A percentile compares a stretch with the other conserved stretches of the same genome.
Evolutionary conservation across 92 coral and sea anemone genomes (phyloP).

Genomic region (Zoanthus sociatus): DNA sequence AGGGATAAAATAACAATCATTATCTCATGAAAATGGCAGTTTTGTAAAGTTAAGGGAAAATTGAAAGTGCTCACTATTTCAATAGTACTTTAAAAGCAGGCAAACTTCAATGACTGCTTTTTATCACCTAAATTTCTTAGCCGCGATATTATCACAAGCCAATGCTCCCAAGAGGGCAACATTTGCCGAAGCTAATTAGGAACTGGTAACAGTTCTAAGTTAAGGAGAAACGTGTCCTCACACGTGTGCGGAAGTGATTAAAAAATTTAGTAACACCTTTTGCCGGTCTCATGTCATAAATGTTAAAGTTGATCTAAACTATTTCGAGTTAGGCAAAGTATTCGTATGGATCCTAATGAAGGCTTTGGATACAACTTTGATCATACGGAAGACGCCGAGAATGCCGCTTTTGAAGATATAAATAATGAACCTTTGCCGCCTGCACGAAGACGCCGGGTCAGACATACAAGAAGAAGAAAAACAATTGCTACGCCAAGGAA

Average conservation of each 20-base stretch:
- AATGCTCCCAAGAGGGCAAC: constrained; percentile 28
- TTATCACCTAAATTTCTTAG: not conserved
- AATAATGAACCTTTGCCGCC: constrained; percentile 12
- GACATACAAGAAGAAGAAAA: constrained; percentile 3
- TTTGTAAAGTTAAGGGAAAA: not conserved
- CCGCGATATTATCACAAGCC: constrained; percentile 26
- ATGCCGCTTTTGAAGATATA: not conserved
- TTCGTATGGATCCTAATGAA: constrained; percentile 9
- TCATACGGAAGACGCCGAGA: constrained; percentile 6
- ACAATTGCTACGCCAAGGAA: constrained; percentile 43
- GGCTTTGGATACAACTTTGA: not conserved
- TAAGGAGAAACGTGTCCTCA: not conserved
- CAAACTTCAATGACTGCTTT: constrained; percentile 15
- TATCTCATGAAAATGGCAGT: not conserved
- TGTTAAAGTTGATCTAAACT: not conserved
- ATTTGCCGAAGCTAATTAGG: constrained; percentile 13
- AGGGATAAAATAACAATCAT: not conserved
- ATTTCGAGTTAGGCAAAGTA: constrained; percentile 6
- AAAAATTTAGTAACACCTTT: not conserved
- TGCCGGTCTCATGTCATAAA: not conserved
- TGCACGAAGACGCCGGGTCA: constrained; percentile 23
- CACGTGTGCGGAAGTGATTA: constrained; percentile 1
- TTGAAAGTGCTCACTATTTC: not conserved
- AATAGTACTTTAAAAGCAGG: constrained; percentile 7
- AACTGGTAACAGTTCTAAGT: not conserved